Evolutionary conservation across 2,113 vertebrate genomes (phyloP).

Genomic region (Eidolon helvum): DNA sequence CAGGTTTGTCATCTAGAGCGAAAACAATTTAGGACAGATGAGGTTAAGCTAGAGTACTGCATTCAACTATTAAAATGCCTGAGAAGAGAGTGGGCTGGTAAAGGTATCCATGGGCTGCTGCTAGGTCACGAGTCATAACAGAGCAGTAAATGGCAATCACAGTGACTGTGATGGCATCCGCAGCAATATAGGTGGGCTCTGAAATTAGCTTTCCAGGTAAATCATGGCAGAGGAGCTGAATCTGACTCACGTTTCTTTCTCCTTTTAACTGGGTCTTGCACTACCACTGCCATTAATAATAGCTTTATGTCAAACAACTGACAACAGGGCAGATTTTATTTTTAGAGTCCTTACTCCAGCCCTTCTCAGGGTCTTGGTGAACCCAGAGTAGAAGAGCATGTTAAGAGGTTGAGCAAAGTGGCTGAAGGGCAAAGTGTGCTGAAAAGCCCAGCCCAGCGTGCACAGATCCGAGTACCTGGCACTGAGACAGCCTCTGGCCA

Average conservation of each 20-base stretch:
- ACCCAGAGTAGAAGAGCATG: neutral
- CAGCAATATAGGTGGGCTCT: neutral
- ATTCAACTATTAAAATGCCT: neutral
- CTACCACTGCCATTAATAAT: neutral
- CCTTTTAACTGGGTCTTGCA: neutral
- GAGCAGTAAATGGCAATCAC: fast-evolving
- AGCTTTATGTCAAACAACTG: neutral
- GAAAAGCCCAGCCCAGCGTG: fast-evolving
- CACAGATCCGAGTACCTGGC: neutral
- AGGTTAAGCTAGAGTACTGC: neutral
- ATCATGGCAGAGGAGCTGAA: neutral
- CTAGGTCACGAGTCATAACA: neutral
- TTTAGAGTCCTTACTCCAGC: neutral
- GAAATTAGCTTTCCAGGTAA: neutral
- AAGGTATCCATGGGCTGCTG: neutral
- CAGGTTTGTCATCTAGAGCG: neutral
- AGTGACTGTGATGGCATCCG: fast-evolving
- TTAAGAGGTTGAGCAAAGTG: neutral
- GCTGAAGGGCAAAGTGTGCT: neutral
- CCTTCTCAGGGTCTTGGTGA: neutral
- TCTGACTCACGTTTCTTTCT: neutral
- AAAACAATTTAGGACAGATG: neutral
- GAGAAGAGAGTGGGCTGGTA: neutral
- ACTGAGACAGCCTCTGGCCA: neutral
- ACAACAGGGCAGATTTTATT: neutral